Conservation (phyloP, 2,113 vertebrate genomes). For the Craseonycteris thonglongyai region DNA sequence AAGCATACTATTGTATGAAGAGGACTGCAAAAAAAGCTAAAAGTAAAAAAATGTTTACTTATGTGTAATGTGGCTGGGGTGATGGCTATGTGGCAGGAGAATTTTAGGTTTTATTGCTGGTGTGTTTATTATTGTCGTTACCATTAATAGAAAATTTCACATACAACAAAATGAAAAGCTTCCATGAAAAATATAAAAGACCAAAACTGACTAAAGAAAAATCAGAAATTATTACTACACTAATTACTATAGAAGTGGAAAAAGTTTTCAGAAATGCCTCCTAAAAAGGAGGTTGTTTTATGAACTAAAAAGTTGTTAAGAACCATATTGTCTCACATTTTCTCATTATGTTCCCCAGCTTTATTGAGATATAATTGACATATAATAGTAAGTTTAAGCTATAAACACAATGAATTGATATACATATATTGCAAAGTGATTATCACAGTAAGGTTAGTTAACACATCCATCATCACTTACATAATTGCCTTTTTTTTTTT, state of each 20-base stretch:
- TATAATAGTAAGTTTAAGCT: too few relatives aligned
- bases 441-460: too few relatives aligned
- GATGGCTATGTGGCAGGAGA: neutral
- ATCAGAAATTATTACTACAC: neutral
- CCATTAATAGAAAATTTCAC: neutral
- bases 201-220: neutral
- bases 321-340: neutral
- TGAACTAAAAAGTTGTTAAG: neutral
- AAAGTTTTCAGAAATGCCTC: neutral
- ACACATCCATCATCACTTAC: too few relatives aligned
- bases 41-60: neutral
- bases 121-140: neutral
- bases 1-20: neutral
- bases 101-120: neutral
- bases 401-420: too few relatives aligned
- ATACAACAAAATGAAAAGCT: neutral
- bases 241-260: neutral
- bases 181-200: neutral
- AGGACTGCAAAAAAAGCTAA: neutral
- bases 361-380: too few relatives aligned
- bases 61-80: neutral
- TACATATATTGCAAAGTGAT: too few relatives aligned
- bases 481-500: too few relatives aligned
- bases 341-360: too few relatives aligned
- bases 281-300: neutral